Conservation (phyloP, 2,888 invertebrate genomes). For the Anthrax anthrax region DNA sequence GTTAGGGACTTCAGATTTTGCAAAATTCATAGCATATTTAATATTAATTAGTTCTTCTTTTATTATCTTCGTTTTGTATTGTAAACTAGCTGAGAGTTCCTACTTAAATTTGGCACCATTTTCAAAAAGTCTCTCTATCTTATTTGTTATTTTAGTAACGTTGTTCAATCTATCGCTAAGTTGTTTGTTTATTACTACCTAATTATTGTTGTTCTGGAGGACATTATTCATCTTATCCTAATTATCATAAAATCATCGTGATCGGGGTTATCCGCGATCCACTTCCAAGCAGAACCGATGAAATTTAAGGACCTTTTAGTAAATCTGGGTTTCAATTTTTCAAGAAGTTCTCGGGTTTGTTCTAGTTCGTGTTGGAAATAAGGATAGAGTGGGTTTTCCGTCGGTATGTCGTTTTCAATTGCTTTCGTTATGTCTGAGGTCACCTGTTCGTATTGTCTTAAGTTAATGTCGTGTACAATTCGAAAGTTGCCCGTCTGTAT, state of each 20-base stretch:
- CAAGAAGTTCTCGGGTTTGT: too few species aligned
- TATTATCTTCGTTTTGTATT: slow-evolving; percentile 4
- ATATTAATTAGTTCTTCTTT: slow-evolving; percentile 10
- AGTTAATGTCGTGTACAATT: not conserved
- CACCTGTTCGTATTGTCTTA: not conserved
- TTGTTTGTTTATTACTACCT: too few species aligned
- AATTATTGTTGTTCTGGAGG: too few species aligned
- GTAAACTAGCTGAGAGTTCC: not conserved
- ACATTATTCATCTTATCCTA: too few species aligned
- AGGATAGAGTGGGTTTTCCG: too few species aligned
- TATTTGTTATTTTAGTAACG: slow-evolving; percentile 1
- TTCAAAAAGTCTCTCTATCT: not conserved
- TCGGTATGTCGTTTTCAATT: not conserved
- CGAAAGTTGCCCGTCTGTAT: slow-evolving; percentile 1
- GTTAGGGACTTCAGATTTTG: slow-evolving; percentile 5
- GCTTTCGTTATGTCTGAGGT: not conserved
- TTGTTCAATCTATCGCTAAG: slow-evolving; percentile 6
- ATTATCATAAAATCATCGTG: too few species aligned
- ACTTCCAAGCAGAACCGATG: too few species aligned
- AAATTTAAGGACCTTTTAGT: too few species aligned
- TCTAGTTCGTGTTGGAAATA: too few species aligned
- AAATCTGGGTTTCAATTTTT: too few species aligned
- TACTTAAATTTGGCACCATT: not conserved
- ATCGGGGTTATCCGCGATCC: too few species aligned
- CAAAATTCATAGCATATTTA: slow-evolving; percentile 10